phyloP scores from a whole-genome alignment of 1,140 invertebrate species.

The Apocrypta bakeri region DNA sequence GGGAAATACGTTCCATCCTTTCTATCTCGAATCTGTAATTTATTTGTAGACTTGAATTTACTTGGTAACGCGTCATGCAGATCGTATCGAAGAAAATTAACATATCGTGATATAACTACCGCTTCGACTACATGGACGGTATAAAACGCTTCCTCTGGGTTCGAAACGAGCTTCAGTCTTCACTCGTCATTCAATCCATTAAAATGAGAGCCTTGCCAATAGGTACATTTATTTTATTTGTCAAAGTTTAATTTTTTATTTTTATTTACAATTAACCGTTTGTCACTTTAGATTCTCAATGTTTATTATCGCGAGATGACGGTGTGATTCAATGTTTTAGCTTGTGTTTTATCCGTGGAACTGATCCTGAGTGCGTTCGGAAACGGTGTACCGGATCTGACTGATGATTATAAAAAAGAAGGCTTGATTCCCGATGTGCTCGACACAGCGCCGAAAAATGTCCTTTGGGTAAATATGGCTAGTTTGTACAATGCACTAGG shows the following conservation, averaged over 20 bases:
- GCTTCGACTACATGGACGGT: not conserved
- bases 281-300: no score
- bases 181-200: not conserved
- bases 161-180: not conserved
- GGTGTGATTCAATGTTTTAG: no score
- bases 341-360: slow-evolving; percentile 53
- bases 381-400: slow-evolving; percentile 57
- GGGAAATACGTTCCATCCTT: no score
- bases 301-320: no score
- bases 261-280: not conserved
- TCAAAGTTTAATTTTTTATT: not conserved
- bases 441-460: slow-evolving; percentile 64
- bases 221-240: not conserved
- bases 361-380: slow-evolving; percentile 54
- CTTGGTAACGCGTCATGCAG: not conserved
- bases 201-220: not conserved
- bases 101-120: not conserved
- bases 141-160: not conserved
- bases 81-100: not conserved
- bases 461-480: slow-evolving; percentile 66
- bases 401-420: slow-evolving; percentile 65
- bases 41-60: not conserved
- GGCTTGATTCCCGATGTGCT: slow-evolving; percentile 74
- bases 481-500: no score
- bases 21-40: not conserved